Evolutionary conservation across 2,797 vertebrate species (phyloP).

Genomic region (Bucorvus abyssinicus): DNA sequence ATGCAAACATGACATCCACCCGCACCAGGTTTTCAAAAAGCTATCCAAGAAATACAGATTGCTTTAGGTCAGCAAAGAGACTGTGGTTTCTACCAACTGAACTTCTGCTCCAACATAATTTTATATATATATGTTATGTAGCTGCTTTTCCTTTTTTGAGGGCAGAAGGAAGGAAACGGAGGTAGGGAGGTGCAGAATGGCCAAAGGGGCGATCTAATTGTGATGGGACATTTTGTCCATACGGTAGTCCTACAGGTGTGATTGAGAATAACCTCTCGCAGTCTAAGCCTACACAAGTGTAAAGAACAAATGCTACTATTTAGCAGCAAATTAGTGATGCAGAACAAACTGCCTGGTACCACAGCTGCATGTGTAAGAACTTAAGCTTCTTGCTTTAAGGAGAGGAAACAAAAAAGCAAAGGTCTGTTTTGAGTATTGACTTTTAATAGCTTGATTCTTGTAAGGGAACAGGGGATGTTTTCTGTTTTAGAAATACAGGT

Average conservation of each 20-base stretch:
- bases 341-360: background rate
- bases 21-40: accelerated
- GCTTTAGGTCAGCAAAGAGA: background rate
- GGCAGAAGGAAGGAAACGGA: background rate
- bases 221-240: background rate
- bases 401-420: constrained; percentile 64
- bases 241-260: background rate
- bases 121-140: background rate
- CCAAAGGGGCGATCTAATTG: background rate
- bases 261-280: background rate
- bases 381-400: background rate
- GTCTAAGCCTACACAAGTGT: background rate
- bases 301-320: background rate
- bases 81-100: background rate
- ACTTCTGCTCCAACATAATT: background rate
- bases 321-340: background rate
- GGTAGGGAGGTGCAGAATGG: background rate
- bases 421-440: constrained; percentile 54
- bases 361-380: background rate
- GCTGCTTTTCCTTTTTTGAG: background rate
- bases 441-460: constrained; percentile 70
- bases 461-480: constrained; percentile 57
- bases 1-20: accelerated
- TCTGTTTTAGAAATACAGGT: constrained; percentile 62
- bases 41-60: background rate